Base-by-base conservation (phyloP, 1,140 invertebrate genomes). In the Scaptomyza montana region DNA sequence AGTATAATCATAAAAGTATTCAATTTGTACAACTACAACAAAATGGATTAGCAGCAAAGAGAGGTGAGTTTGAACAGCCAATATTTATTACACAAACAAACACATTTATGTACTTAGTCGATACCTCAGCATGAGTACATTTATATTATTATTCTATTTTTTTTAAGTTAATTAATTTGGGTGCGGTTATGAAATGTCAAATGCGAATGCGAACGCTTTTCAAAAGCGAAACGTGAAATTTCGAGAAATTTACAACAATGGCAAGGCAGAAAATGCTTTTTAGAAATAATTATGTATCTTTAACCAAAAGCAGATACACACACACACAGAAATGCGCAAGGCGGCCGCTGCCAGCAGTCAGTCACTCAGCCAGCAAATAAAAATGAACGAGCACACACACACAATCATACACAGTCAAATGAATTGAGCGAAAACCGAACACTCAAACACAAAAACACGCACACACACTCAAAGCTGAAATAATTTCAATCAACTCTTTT, bases 241-340 rank as follows among this genome's bases (percentile, higher is more conserved):
- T 74, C 74, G 77, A 87, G 72, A 76, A 76, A 86, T 82, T 90
- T 91, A 89, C 78, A 82, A 90, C 80, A 91, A 91, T 82, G 82
- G 76, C 67, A 73, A 91, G 90, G 90, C 90, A 86, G 80, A 90
- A 90, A 91, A 79, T 91, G 90, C 66, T 90, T 91, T 91, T 91
- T 85, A 90, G 85, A 90, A 91, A 91, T 89, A 90, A 90, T 90
- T 90, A 90, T 90, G 82, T 90, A 90, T 90, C 84, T 90, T 84
- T 79, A 85, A 76, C 77, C 74, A 77, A 89, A 85, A 80, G 71
- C 75, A 90, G 74, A 86, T 85, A 85, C 77, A 79, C 70, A 86
- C 66, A 69, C 13, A 59, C 41, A 66, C 57, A 60, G 16, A 59
- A 33, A 62, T 12, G 59, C 39, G 63, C 28, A 61, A 59, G 43